Evolutionary conservation across 2,888 invertebrate genomes (phyloP).

Genomic region (Trissoscelio sp.): DNA sequence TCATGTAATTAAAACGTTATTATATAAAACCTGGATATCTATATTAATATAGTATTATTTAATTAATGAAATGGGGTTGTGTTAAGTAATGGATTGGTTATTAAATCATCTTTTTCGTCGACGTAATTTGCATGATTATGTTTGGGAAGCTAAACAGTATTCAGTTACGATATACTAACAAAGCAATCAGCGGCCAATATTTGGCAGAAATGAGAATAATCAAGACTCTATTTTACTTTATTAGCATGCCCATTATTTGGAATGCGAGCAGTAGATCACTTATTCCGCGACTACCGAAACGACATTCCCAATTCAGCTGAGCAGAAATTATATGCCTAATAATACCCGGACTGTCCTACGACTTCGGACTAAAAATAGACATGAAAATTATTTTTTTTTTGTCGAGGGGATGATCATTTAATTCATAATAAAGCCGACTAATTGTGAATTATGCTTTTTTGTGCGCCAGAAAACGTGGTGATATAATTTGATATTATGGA

Average conservation of each 20-base stretch:
- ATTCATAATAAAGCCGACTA: neutral
- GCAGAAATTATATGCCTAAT: constrained; percentile 31
- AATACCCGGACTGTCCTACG: constrained; percentile 13
- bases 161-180: constrained; percentile 7
- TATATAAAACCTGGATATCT: neutral
- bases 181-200: constrained; percentile 29
- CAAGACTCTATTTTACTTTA: constrained; percentile 18
- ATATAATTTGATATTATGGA: too few species aligned
- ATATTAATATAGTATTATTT: neutral
- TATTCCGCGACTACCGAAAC: neutral
- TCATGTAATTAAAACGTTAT: neutral
- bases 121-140: constrained; percentile 3
- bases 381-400: neutral
- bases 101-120: neutral
- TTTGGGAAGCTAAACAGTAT: neutral
- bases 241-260: constrained; percentile 21
- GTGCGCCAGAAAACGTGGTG: neutral
- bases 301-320: constrained; percentile 19
- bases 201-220: constrained; percentile 5
- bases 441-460: constrained; percentile 16
- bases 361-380: neutral
- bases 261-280: constrained; percentile 26
- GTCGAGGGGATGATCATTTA: neutral
- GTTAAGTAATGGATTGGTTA: neutral
- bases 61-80: neutral